A percentile compares a stretch with the other conserved stretches of the same genome.
phyloP scores from a whole-genome alignment of 2,797 vertebrate genomes.

The Tenualosa ilisha region DNA sequence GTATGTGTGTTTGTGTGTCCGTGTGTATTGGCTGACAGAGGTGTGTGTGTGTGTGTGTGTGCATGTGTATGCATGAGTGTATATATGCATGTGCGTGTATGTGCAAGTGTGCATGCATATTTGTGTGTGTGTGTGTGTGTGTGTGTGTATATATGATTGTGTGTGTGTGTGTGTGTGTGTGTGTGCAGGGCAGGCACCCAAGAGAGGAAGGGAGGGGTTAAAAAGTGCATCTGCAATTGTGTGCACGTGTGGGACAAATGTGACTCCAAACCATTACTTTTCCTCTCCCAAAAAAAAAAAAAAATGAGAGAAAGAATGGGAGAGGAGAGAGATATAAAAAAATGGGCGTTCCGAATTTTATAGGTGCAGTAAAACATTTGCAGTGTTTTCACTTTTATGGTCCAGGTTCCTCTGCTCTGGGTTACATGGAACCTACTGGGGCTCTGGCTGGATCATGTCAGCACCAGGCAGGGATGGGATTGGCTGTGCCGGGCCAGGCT shows the following conservation, averaged over 20 bases:
- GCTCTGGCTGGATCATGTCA: conserved; percentile 34
- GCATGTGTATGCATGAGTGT: neutral
- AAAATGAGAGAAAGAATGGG: conserved; percentile 3
- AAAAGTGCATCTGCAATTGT: conserved; percentile 40
- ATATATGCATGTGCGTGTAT: neutral
- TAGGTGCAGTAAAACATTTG: conserved; percentile 59
- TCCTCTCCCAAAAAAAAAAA: conserved; percentile 15
- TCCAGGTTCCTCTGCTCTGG: conserved; percentile 47
- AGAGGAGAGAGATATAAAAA: conserved; percentile 33
- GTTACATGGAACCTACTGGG: conserved; percentile 43
- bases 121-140: neutral
- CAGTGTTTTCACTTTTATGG: conserved; percentile 51
- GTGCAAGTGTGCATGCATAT: neutral
- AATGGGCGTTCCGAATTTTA: conserved; percentile 45
- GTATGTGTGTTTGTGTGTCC: neutral
- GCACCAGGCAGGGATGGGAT: conserved; percentile 25
- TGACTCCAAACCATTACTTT: conserved; percentile 42
- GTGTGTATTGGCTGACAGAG: neutral
- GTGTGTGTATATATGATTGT: neutral
- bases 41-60: neutral
- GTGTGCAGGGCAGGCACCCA: conserved; percentile 44
- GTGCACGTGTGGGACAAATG: conserved; percentile 64
- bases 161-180: neutral
- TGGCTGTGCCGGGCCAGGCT: conserved; percentile 36
- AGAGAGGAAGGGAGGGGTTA: conserved; percentile 55